Evolutionary conservation across 2,888 invertebrate species (phyloP).

Genomic region (Macrosoma leucophasiata): DNA sequence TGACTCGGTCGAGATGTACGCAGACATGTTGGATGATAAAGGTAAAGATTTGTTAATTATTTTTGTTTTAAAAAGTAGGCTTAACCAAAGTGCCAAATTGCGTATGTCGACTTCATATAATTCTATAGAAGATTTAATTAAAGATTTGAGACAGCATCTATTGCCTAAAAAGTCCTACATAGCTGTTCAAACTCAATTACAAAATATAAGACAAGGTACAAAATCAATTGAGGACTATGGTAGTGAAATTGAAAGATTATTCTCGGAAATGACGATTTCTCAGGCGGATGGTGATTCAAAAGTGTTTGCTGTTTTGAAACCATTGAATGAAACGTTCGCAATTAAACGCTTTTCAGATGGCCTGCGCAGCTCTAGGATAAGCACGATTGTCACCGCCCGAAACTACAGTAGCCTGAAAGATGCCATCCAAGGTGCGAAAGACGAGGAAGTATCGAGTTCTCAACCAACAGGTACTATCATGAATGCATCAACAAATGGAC

Average conservation of each 20-base stretch:
- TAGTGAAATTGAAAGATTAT: conserved; percentile 9
- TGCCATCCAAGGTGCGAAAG: conserved; percentile 13
- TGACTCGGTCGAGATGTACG: conserved; percentile 8
- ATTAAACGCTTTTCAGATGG: conserved; percentile 9
- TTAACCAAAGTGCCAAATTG: conserved; percentile 11
- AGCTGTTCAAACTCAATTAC: conserved; percentile 8
- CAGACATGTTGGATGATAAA: conserved; percentile 1
- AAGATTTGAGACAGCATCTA: conserved; percentile 4
- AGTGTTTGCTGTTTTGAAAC: conserved; percentile 11
- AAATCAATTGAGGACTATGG: conserved; percentile 11
- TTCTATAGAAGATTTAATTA: not conserved
- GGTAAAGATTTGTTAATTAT: conserved; percentile 6
- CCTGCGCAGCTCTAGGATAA: conserved; percentile 6
- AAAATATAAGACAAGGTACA: conserved; percentile 8
- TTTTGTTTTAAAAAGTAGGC: conserved; percentile 15
- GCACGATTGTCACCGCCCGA: conserved; percentile 8
- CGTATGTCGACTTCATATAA: conserved; percentile 2
- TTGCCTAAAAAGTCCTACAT: conserved; percentile 12
- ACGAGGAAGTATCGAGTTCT: no score
- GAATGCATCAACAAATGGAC: no score
- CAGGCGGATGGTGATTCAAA: conserved; percentile 10
- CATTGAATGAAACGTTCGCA: conserved; percentile 13
- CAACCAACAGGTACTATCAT: no score
- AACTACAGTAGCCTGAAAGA: conserved; percentile 9
- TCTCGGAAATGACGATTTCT: conserved; percentile 14